phyloP scores from a whole-genome alignment of 2,888 invertebrate genomes.

The Polyommatus icarus region DNA sequence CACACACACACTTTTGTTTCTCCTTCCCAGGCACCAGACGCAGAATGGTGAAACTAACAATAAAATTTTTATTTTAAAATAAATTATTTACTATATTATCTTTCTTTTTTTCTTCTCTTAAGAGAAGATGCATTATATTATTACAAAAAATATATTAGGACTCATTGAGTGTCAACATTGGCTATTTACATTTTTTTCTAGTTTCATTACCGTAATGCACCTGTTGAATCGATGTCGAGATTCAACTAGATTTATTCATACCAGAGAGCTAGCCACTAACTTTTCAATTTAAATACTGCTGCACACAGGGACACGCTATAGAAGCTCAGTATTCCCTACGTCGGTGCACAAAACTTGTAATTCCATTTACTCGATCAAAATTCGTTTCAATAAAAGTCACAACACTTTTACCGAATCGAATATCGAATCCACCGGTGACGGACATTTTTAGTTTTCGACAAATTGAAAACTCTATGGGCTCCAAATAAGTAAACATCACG shows the following conservation, averaged over 20 bases:
- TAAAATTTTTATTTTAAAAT: no score
- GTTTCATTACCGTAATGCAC: neutral
- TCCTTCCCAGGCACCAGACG: neutral
- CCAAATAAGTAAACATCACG: slow-evolving; percentile 36
- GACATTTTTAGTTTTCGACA: slow-evolving; percentile 25
- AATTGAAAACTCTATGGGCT: slow-evolving; percentile 17
- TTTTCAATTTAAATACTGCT: neutral
- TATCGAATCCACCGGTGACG: neutral
- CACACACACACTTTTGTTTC: neutral
- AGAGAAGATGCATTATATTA: neutral
- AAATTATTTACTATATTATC: no score
- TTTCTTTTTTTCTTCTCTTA: neutral
- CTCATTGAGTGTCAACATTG: no score
- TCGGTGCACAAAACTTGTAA: slow-evolving; percentile 13
- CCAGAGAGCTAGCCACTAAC: neutral
- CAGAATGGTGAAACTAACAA: no score
- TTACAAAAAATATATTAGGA: no score
- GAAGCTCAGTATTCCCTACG: neutral
- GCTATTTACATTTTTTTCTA: neutral
- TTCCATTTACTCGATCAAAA: slow-evolving; percentile 21
- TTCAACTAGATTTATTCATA: neutral
- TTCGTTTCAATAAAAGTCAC: slow-evolving; percentile 20
- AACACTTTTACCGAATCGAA: slow-evolving; percentile 10
- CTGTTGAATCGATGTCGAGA: neutral
- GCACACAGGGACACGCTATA: neutral